Conservation (phyloP, 2,888 invertebrate genomes). For the Cantharis rufa region DNA sequence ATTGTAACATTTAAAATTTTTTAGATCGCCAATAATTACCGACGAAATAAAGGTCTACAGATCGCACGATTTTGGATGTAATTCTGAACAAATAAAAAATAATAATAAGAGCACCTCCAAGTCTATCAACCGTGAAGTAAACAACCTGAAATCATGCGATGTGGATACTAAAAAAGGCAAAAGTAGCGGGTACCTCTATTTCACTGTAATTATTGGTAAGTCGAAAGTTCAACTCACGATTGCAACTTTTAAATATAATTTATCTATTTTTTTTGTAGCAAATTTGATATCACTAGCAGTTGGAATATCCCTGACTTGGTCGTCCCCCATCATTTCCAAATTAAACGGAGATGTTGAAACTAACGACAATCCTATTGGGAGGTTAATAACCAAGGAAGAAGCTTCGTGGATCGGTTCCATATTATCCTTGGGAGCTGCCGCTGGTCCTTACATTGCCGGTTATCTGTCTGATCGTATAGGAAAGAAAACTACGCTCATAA, state of each 20-base stretch:
- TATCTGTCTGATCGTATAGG: slow-evolving; percentile 68
- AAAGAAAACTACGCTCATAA: slow-evolving; percentile 70
- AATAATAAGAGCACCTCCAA: not conserved
- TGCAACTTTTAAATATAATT: not conserved
- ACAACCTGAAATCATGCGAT: not conserved
- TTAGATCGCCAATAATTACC: not conserved
- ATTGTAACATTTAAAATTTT: not conserved
- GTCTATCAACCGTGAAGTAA: not conserved
- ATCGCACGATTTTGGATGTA: not conserved
- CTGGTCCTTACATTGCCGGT: slow-evolving; percentile 71
- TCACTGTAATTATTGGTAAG: slow-evolving; percentile 9
- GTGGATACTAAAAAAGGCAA: not conserved
- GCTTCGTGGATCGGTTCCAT: slow-evolving; percentile 59
- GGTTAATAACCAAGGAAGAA: slow-evolving; percentile 45
- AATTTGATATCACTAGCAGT: slow-evolving; percentile 51
- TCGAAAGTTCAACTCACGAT: not conserved
- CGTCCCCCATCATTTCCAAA: slow-evolving; percentile 40
- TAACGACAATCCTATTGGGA: slow-evolving; percentile 50
- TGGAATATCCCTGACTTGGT: slow-evolving; percentile 55
- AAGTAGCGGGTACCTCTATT: slow-evolving; percentile 2
- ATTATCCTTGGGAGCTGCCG: slow-evolving; percentile 51
- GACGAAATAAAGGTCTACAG: not conserved
- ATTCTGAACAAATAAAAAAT: not conserved
- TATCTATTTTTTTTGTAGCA: slow-evolving; percentile 45
- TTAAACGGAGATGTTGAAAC: slow-evolving; percentile 24